Evolutionary conservation across 2,797 vertebrate genomes (phyloP), one percentile per base, ranked within the genome.

Genomic region (Amphiprion clarkii): DNA sequence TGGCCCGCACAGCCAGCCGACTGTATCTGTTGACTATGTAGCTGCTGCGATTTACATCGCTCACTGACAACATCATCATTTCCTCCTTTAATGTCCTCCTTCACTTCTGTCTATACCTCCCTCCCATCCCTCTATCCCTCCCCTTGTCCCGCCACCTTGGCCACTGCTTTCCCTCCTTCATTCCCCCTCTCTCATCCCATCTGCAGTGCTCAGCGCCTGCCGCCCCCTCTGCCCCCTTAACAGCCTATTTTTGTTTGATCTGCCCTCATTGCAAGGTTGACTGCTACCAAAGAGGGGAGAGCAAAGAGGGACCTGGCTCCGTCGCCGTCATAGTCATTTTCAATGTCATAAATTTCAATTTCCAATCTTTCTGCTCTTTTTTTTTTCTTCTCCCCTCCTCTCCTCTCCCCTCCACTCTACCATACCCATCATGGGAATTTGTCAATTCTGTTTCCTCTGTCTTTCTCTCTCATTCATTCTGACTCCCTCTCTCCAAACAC

Each of bases 21-120:
- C 95, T 96, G 96, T 97, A 95, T 97, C 94, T 96, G 96, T 96
- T 96, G 96, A 96, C 96, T 96, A 96, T 95, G 96, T 95, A 95
- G 95, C 94, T 76, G 65, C 94, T 80, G 91, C 94, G 94, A 97
- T 97, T 97, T 97, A 97, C 97, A 97, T 97, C 91, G 91, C 94
- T 94, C 94, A 79, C 94, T 95, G 96, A 96, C 96, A 96, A 95
- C 81, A 96, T 91, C 93, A 92, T 93, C 92, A 92, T 92, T 91
- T 90, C 90, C 93, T 84, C 90, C 88, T 85, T 91, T 97, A 97
- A 97, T 97, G 96, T 95, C 94, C 93, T 82, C 84, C 75, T 63
- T 74, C 83, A 75, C 81, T 87, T 79, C 71, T 79, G 73, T 91
- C 87, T 81, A 58, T 55, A 79, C 94, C 84, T 76, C 83, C 89